Percentiles rank a stretch among this genome's conserved stretches.
Evolutionary conservation across 2,113 vertebrate genomes (phyloP).

Genomic region (Carettochelys insculpta): DNA sequence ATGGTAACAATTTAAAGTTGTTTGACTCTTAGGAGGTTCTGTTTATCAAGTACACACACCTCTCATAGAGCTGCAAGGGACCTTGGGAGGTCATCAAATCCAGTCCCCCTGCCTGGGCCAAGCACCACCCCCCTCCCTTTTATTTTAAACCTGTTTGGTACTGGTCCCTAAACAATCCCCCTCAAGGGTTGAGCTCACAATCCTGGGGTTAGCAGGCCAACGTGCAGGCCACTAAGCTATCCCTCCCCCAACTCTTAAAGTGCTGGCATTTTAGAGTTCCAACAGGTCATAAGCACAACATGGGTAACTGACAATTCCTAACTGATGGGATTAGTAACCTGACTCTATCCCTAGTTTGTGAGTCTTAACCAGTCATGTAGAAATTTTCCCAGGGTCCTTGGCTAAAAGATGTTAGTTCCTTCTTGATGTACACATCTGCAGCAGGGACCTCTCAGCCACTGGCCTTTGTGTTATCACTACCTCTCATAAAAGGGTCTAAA

Average conservation of each 20-base stretch:
- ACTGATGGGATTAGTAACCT: neutral
- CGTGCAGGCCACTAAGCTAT: too few species aligned
- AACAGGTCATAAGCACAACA: neutral
- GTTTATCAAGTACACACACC: neutral
- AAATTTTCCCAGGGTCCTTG: slow-evolving; percentile 62
- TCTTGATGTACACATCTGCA: slow-evolving; percentile 57
- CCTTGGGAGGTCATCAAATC: too few species aligned
- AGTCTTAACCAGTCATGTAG: slow-evolving; percentile 1
- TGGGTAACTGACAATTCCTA: slow-evolving; percentile 6
- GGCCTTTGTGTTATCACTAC: slow-evolving; percentile 57
- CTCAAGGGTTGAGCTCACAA: too few species aligned
- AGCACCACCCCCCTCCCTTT: too few species aligned
- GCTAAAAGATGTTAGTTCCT: slow-evolving; percentile 50
- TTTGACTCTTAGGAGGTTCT: neutral
- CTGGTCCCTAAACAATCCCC: too few species aligned
- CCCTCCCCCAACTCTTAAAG: too few species aligned
- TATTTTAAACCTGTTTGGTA: too few species aligned
- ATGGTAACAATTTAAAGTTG: slow-evolving; percentile 45
- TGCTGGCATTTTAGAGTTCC: neutral
- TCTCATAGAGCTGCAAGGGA: too few species aligned
- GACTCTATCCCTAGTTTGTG: neutral
- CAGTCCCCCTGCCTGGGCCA: too few species aligned
- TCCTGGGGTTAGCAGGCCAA: too few species aligned
- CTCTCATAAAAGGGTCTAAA: slow-evolving; percentile 50
- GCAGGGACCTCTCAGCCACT: slow-evolving; percentile 56